Evolutionary conservation across 2,113 vertebrate species (phyloP).

Genomic region (Megaceryle maxima): DNA sequence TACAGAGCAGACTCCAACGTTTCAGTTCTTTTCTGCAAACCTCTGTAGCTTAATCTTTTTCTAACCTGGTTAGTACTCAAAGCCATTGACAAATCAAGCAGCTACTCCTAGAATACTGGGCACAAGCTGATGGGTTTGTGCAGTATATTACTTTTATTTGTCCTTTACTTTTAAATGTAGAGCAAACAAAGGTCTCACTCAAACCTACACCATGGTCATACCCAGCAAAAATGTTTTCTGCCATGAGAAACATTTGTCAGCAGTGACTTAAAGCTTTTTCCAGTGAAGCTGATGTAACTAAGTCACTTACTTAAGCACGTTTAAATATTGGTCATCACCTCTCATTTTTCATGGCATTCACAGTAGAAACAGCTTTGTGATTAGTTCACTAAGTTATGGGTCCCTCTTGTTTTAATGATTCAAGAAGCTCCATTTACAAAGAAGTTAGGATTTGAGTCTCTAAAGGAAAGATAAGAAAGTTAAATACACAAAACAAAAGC

Average conservation of each 20-base stretch:
- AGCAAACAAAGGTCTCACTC: neutral
- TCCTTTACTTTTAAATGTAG: neutral
- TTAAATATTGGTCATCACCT: neutral
- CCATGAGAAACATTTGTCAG: neutral
- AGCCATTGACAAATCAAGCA: neutral
- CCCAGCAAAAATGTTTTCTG: neutral
- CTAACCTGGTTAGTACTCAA: neutral
- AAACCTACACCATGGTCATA: neutral
- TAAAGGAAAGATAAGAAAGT: neutral
- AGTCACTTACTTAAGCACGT: neutral
- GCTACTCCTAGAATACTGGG: neutral
- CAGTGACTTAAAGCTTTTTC: neutral
- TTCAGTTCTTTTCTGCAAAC: neutral
- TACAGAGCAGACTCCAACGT: neutral
- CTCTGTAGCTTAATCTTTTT: neutral
- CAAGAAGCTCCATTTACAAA: neutral
- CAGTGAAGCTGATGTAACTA: neutral
- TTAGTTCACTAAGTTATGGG: neutral
- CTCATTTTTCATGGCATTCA: neutral
- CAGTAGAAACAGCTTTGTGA: neutral
- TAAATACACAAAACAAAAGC: neutral
- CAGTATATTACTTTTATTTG: neutral
- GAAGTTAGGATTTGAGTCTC: neutral
- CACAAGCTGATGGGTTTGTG: neutral
- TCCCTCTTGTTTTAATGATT: neutral